Conservation (phyloP, 2,797 vertebrate species). For the Neosalanx taihuensis region DNA sequence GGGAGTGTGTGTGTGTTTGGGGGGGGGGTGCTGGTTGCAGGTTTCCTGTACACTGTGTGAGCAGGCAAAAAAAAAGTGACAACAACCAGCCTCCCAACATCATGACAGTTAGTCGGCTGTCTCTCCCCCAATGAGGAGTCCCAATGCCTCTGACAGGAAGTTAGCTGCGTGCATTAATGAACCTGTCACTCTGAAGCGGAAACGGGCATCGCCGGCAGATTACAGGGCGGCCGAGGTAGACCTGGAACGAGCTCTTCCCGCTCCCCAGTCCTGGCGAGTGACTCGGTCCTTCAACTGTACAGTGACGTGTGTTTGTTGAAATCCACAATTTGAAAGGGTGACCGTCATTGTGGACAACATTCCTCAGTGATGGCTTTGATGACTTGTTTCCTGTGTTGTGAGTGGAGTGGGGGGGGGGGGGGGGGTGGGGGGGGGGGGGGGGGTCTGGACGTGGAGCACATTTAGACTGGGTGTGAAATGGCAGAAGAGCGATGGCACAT, state of each 20-base stretch:
- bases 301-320: too few relatives aligned
- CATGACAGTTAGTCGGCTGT: background rate
- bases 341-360: background rate
- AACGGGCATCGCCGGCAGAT: background rate
- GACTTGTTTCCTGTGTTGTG: too few relatives aligned
- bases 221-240: background rate
- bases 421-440: too few relatives aligned
- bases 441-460: too few relatives aligned
- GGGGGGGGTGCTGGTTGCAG: constrained; percentile 14
- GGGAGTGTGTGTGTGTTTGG: too few relatives aligned
- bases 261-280: background rate
- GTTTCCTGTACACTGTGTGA: constrained; percentile 12
- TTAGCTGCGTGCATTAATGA: background rate
- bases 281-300: too few relatives aligned
- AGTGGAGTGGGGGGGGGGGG: too few relatives aligned
- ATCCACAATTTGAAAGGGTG: too few relatives aligned
- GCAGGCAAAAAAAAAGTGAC: background rate
- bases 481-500: too few relatives aligned
- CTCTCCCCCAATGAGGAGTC: background rate
- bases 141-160: background rate
- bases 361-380: too few relatives aligned
- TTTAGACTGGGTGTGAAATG: too few relatives aligned
- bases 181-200: too few relatives aligned
- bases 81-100: background rate
- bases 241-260: background rate